Evolutionary conservation across 2,888 invertebrate genomes (phyloP), one percentile per base, ranked within the genome.

Genomic region (Neria commutata): DNA sequence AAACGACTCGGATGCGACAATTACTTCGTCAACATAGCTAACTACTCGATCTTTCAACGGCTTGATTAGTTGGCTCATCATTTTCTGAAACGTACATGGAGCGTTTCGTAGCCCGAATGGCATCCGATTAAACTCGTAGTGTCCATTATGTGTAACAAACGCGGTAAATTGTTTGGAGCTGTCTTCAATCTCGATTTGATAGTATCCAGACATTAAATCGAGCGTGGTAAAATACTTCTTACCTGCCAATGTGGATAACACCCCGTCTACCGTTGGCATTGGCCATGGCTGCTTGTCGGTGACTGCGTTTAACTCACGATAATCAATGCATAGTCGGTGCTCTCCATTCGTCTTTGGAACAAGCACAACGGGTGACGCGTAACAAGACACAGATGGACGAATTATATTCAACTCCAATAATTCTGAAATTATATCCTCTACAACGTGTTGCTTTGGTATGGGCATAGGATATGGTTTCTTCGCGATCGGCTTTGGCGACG

Each of bases 101-200:
- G 81, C 76, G 58, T 81, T 81, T n/a, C n/a, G n/a, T n/a, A n/a
- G n/a, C n/a, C n/a, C 80, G 54, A 81, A 83, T 0, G 78, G 77
- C 76, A 80, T 76, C 1, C 72, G 61, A 16, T 74, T 69, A 40
- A 62, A 56, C 59, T 81, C 75, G 46, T 66, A 81, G 14, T 78
- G 72, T 0, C 80, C 79, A 34, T 77, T 72, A 0, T 75, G 74
- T 0, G 78, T 82, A 0, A 76, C 72, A 54, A 81, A 79, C 0
- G 77, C 61, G 10, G 51, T 61, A 3, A 50, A 46, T 14, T 53
- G 66, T 19, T 70, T 63, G 1, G 76, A 73, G 1, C 73, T 62
- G 10, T 70, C 67, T 34, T 64, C 62, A n/a, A 83, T 64, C 0
- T 69, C 5, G 67, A n/a, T n/a, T n/a, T n/a, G n/a, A n/a, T n/a